These are phyloP conservation scores for Microplitis mediator DNA, from an alignment of 1,140 invertebrate genomes.

Conservation along the genomic window DNA sequence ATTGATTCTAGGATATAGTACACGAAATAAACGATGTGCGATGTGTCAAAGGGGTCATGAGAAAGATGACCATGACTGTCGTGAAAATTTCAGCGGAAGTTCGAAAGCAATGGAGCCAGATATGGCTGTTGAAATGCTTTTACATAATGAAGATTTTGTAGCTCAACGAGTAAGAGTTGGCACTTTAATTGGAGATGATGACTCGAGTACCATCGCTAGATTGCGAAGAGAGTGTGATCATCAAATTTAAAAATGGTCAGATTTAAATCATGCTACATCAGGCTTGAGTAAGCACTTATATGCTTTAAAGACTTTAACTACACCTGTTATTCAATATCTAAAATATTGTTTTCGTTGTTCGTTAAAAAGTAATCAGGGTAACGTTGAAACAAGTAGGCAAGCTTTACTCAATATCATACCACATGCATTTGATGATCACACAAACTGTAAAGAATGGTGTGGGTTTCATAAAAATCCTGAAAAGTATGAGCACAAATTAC, in stretches of 20 bases:
- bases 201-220: conserved; percentile 18
- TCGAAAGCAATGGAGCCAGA: conserved; percentile 21
- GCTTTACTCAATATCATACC: conserved; percentile 3
- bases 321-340: conserved; percentile 5
- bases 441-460: conserved; percentile 16
- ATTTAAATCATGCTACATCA: conserved; percentile 18
- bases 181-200: conserved; percentile 23
- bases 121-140: conserved; percentile 13
- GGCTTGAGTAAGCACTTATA: conserved; percentile 14
- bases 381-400: background rate
- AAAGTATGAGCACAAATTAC: conserved; percentile 17
- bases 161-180: conserved; percentile 3
- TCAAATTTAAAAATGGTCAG: conserved; percentile 23
- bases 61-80: conserved; percentile 20
- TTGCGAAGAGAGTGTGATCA: conserved; percentile 9
- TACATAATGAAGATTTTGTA: conserved; percentile 8
- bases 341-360: conserved; percentile 25
- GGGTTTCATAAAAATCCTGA: conserved; percentile 8
- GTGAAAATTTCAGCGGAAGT: conserved; percentile 15
- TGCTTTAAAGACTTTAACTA: conserved; percentile 10
- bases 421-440: conserved; percentile 23
- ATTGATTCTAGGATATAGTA: conserved; percentile 11
- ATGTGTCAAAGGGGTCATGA: background rate
- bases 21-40: conserved; percentile 14
- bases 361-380: conserved; percentile 4